A percentile compares a stretch with the other conserved stretches of the same genome.
Evolutionary conservation across 2,113 vertebrate genomes (phyloP).

Genomic region (Kryptolebias marmoratus): DNA sequence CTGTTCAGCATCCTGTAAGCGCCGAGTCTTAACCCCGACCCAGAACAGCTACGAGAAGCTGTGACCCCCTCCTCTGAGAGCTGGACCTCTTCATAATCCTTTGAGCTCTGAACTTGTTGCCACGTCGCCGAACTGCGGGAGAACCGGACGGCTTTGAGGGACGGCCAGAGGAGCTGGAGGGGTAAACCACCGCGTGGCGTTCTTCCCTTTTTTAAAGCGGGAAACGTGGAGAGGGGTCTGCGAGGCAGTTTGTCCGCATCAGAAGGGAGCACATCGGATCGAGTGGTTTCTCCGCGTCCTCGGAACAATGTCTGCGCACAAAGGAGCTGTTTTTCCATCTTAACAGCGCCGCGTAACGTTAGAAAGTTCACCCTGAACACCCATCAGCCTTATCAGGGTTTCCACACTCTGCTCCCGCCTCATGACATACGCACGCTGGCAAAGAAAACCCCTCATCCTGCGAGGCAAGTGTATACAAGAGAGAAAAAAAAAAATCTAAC

Average conservation of each 20-base stretch:
- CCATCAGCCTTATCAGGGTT: slow-evolving; percentile 41
- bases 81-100: slow-evolving; percentile 53
- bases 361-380: slow-evolving; percentile 10
- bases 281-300: slow-evolving; percentile 1
- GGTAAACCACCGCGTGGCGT: slow-evolving; percentile 9
- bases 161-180: slow-evolving; percentile 17
- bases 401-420: slow-evolving; percentile 31
- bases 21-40: slow-evolving; percentile 31
- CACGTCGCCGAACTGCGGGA: slow-evolving; percentile 28
- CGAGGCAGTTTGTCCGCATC: slow-evolving; percentile 32
- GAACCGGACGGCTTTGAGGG: slow-evolving; percentile 36
- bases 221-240: slow-evolving; percentile 8
- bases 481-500: neutral
- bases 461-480: slow-evolving; percentile 50
- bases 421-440: slow-evolving; percentile 66
- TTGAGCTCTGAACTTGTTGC: slow-evolving; percentile 46
- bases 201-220: slow-evolving; percentile 1
- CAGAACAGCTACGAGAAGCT: slow-evolving; percentile 26
- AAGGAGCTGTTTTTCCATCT: slow-evolving; percentile 21
- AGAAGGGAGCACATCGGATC: slow-evolving; percentile 23
- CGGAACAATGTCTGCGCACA: slow-evolving; percentile 35
- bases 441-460: slow-evolving; percentile 43
- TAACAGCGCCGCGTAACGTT: neutral
- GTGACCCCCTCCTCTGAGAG: slow-evolving; percentile 23
- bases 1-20: neutral